Evolutionary conservation across 2,113 vertebrate species (phyloP), one percentile per base, ranked within the genome.

Genomic region (Actenoides lindsayi): DNA sequence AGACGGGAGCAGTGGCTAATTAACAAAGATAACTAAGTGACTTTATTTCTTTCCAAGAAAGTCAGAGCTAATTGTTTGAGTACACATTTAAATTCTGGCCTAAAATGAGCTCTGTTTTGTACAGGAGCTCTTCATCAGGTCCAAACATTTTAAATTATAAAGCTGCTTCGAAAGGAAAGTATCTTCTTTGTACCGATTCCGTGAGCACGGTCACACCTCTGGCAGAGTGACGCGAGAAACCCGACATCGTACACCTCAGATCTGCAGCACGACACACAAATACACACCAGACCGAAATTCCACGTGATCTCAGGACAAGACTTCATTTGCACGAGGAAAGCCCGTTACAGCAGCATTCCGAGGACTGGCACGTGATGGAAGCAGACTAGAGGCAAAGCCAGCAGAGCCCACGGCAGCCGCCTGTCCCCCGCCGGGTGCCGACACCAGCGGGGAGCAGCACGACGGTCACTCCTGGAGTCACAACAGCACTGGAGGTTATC

Each of bases 41-140:
- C 39, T 96, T 96, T 91, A 96, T 92, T 93, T 91, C 39, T 73
- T 67, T 46, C 75, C 71, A 35, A 70, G 62, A 15, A 65, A 86
- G 54, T 24, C 62, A 62, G 80, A 69, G 51, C 27, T 16, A 11
- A 81, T 46, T 25, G 71, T 33, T 83, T 89, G 6, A 44, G n/a
- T 20, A 53, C 37, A 76, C 33, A 51, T 83, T 50, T 81, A 59
- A 90, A 73, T 65, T 59, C 69, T 44, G 73, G 51, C 60, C 20
- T 73, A 68, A 74, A 85, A 44, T 3, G 18, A 91, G 44, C 30
- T 68, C 2, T 10, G 4, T 76, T 60, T 59, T 68, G 70, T 48
- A 94, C 21, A 78, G 39, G 69, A 90, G 35, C 46, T 82, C 53
- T 88, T 41, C 50, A 3, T 12, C 24, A 89, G 44, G 64, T 75